Base-by-base conservation (phyloP, 2,113 vertebrate genomes). In the Xenopus borealis region DNA sequence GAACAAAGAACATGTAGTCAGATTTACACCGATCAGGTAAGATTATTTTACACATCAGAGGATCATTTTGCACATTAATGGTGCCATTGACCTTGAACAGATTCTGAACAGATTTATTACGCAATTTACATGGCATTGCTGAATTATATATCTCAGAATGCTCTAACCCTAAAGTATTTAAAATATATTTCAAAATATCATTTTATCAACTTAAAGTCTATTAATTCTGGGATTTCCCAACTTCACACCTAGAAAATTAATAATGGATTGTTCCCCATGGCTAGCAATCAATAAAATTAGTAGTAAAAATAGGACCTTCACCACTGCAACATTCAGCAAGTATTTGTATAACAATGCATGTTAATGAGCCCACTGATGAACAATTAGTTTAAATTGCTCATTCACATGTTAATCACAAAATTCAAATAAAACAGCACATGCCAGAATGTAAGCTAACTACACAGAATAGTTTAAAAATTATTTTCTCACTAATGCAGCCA, bases 371-470 rank as follows among this genome's bases (percentile, higher is more conserved):
- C 53, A 55, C 53, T 55, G 53, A 55, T 55, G 53, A 55, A 55
- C 53, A 55, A 55, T 55, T 55, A 55, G 53, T 13, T 9, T 55
- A 55, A 55, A 55, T 55, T 55, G 53, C 53, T n/a, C 53, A 55
- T 55, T 55, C 53, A 55, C 3, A n/a, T 55, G 14, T 55, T 55
- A 55, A 55, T 55, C 17, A 55, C 53, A 55, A 55, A 55, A 55
- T 55, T 55, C 53, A 16, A 55, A n/a, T 12, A 55, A 55, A 16
- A 55, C 17, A 55, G 33, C 33, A 40, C 13, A 55, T 55, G 7
- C 18, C 17, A n/a, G 53, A 55, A 55, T n/a, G 8, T 55, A n/a
- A n/a, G 9, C 53, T 55, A 55, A n/a, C 53, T 9, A n/a, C 9
- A 8, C 16, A 55, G 14, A 55, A 8, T 55, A 55, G 53, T 55